Percentiles rank a stretch among this genome's conserved stretches.
Evolutionary conservation across 2,113 vertebrate species (phyloP).

Genomic region (Pterophyllum scalare): DNA sequence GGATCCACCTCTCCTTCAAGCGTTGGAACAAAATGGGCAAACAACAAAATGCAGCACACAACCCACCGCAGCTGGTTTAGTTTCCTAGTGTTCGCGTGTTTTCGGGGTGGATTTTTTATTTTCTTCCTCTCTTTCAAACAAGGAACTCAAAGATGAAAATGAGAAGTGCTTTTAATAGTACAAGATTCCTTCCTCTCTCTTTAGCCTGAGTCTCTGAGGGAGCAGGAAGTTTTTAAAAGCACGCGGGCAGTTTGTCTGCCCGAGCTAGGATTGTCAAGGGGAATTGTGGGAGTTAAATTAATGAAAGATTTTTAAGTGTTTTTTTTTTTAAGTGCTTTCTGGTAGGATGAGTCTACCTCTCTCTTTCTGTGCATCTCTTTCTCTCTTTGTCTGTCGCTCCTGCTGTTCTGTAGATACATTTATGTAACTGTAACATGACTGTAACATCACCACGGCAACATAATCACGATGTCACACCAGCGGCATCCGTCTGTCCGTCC

Average conservation of each 20-base stretch:
- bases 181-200: constrained; percentile 57
- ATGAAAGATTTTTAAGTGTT: constrained; percentile 75
- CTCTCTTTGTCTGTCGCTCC: constrained; percentile 56
- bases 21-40: constrained; percentile 13
- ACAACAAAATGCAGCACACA: not conserved
- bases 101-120: constrained; percentile 51
- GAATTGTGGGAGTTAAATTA: constrained; percentile 36
- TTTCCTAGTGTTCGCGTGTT: constrained; percentile 41
- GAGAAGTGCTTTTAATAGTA: constrained; percentile 44
- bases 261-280: constrained; percentile 90
- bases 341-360: constrained; percentile 71
- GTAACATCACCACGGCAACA: constrained; percentile 76
- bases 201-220: constrained; percentile 75
- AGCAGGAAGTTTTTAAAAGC: constrained; percentile 65
- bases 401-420: constrained; percentile 76
- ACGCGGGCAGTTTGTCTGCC: constrained; percentile 77
- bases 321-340: constrained; percentile 85
- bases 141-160: constrained; percentile 51
- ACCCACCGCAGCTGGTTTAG: constrained; percentile 25
- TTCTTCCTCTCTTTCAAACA: not conserved
- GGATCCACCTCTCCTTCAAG: not conserved
- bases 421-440: constrained; percentile 72
- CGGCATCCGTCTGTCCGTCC: not conserved
- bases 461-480: constrained; percentile 68
- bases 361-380: constrained; percentile 48